A percentile compares a stretch with the other conserved stretches of the same genome.
These are phyloP conservation scores for Agrotis ipsilon DNA, from an alignment of 2,888 invertebrate genomes.

Conservation along the genomic window DNA sequence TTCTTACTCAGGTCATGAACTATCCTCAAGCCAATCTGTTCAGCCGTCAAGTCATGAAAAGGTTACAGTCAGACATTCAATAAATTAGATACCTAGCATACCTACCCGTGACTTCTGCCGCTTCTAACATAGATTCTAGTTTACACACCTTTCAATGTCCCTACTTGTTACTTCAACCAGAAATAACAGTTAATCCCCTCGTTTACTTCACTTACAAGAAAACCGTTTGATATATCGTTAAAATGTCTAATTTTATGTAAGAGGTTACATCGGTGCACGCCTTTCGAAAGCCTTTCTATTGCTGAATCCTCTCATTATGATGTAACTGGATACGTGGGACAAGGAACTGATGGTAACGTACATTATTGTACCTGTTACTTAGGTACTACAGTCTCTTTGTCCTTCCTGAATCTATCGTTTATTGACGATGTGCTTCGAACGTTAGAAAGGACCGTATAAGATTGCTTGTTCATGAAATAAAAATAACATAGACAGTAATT, in stretches of 20 bases:
- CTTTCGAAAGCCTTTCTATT: conserved; percentile 71
- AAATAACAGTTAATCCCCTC: background rate
- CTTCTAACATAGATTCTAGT: no score
- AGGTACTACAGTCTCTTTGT: conserved; percentile 29
- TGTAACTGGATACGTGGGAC: conserved; percentile 62
- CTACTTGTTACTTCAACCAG: background rate
- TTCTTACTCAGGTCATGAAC: no score
- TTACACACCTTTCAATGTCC: no score
- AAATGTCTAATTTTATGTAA: conserved; percentile 57
- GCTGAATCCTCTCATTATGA: conserved; percentile 61
- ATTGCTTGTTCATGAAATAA: background rate
- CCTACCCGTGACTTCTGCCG: no score
- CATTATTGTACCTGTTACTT: conserved; percentile 14
- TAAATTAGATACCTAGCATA: no score
- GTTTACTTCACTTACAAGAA: conserved; percentile 13
- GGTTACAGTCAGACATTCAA: no score
- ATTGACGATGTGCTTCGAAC: no score
- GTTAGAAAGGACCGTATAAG: no score
- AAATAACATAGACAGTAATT: background rate
- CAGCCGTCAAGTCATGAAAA: no score
- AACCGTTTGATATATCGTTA: conserved; percentile 43
- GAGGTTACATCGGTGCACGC: conserved; percentile 57
- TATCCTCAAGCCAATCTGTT: no score
- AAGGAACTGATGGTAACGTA: conserved; percentile 19
- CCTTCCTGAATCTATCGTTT: conserved; percentile 19